Percentiles rank a stretch among this genome's conserved stretches.
phyloP scores from a whole-genome alignment of 2,888 invertebrate species.

The Dryobota labecula region DNA sequence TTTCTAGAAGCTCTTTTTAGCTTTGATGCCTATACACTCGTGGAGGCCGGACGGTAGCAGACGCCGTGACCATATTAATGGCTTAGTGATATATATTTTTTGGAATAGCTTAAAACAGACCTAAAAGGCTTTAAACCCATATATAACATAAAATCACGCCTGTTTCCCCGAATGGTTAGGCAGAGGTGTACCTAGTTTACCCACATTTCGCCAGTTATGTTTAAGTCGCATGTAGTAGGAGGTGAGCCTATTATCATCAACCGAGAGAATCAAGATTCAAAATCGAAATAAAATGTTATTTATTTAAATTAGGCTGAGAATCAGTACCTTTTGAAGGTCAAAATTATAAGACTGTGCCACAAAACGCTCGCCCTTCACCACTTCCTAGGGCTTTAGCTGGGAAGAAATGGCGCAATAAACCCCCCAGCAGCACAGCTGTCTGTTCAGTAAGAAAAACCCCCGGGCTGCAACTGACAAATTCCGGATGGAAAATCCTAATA shows the following conservation, averaged over 20 bases:
- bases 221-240: background rate
- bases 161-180: background rate
- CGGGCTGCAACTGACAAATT: background rate
- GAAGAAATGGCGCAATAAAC: too few relatives aligned
- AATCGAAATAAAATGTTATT: too few relatives aligned
- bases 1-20: too few relatives aligned
- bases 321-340: too few relatives aligned
- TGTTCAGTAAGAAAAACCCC: too few relatives aligned
- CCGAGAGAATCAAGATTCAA: background rate
- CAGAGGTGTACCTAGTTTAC: background rate
- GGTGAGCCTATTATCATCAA: background rate
- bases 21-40: background rate
- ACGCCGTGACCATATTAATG: background rate
- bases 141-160: too few relatives aligned
- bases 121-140: too few relatives aligned
- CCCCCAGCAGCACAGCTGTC: too few relatives aligned
- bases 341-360: too few relatives aligned
- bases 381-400: too few relatives aligned
- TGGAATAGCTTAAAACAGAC: background rate
- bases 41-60: background rate
- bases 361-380: too few relatives aligned
- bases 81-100: background rate
- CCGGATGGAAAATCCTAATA: background rate
- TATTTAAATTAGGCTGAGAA: too few relatives aligned
- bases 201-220: background rate